Conservation (phyloP, 2,113 vertebrate genomes). For the Indicator indicator region DNA sequence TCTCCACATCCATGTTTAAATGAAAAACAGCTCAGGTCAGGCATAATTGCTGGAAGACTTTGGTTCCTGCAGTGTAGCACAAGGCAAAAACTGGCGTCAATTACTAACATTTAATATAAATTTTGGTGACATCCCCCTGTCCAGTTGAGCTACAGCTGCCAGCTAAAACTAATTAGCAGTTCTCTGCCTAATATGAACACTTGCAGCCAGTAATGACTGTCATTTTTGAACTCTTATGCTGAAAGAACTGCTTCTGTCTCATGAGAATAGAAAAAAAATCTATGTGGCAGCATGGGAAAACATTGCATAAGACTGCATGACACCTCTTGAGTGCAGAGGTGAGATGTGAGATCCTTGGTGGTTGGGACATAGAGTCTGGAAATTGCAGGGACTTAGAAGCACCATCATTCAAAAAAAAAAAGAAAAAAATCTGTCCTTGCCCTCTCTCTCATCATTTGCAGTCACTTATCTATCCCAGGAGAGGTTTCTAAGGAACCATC, state of each 20-base stretch:
- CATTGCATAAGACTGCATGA: neutral
- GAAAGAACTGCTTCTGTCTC: neutral
- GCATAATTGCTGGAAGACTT: neutral
- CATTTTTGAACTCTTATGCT: neutral
- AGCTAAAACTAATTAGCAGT: neutral
- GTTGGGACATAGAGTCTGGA: neutral
- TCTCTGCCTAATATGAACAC: neutral
- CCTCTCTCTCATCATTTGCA: neutral
- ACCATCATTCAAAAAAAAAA: neutral
- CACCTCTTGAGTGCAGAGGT: neutral
- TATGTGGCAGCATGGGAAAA: neutral
- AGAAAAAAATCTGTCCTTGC: neutral
- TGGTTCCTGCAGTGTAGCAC: neutral
- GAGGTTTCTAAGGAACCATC: constrained; percentile 5
- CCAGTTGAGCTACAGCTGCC: neutral
- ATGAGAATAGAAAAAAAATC: neutral
- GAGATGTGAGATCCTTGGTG: neutral
- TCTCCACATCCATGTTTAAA: neutral
- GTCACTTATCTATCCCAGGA: neutral
- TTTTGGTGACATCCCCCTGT: neutral
- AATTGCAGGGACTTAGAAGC: neutral
- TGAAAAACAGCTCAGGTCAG: neutral
- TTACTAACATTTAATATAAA: neutral
- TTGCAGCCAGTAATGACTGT: neutral
- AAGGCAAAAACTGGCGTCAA: neutral